Evolutionary conservation across 2,888 invertebrate species (phyloP), one percentile per base, ranked within the genome.

Genomic region (Ochropleura leucogaster): DNA sequence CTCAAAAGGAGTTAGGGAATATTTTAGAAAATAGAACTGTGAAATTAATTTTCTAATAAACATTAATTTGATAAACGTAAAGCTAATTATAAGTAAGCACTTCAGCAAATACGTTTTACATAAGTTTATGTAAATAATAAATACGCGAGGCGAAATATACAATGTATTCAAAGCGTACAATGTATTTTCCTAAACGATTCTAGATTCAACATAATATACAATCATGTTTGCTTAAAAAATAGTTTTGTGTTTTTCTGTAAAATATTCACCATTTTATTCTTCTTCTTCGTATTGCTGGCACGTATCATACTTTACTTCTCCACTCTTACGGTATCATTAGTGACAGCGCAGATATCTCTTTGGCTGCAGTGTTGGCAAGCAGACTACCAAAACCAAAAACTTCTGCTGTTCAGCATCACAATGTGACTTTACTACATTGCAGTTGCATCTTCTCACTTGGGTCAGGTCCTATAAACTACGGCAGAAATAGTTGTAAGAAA

Each of bases 121-220:
- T 75, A 64, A 70, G 18, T 80, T 75, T 55, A 83, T 72, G 65
- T 79, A 72, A 72, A 74, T 75, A 83, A 80, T 72, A 68, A 78
- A 71, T 71, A 73, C 42, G 20, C 42, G 14, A 73, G n/a, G 53
- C 8, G 71, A 71, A 68, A 70, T 75, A 64, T 57, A 64, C 66
- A 77, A 49, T 72, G 65, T 75, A 49, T 72, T 73, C 62, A 60
- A 75, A 77, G 66, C 40, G 66, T 40, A 30, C 30, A 30, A 30
- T 30, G 30, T 30, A 30, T 74, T 49, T 77, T 47, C 66, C 68
- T 51, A 77, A 77, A 79, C 62, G 53, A 69, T 77, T 77, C 49
- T 64, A 68, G 71, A 72, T 72, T 60, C 51, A 77, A 75, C 57
- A 79, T 57, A 63, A 70, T 49, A 68, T 44, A 72, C 42, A 64